A percentile compares a stretch with the other conserved stretches of the same genome.
Conservation (phyloP, 2,888 invertebrate species). For the Argyra leucocephala region DNA sequence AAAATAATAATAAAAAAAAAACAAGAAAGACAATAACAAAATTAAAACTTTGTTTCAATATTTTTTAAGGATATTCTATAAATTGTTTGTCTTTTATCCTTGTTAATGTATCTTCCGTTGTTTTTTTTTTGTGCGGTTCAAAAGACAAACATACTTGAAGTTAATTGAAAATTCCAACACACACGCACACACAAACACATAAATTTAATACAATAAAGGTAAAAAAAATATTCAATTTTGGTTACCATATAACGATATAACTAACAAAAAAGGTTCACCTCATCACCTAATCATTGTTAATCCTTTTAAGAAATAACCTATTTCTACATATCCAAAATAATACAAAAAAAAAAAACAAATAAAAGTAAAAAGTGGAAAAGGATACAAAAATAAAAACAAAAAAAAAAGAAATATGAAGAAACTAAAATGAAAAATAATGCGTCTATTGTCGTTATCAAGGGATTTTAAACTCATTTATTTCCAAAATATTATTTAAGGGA, state of each 20-base stretch:
- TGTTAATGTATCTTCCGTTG: too few species aligned
- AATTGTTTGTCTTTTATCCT: not conserved
- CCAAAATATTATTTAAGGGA: too few species aligned
- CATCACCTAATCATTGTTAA: not conserved
- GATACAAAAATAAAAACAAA: not conserved
- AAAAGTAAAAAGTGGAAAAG: not conserved
- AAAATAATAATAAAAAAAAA: too few species aligned
- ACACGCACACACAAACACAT: too few species aligned
- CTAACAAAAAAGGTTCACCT: too few species aligned
- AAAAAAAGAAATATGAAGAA: not conserved
- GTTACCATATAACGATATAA: too few species aligned
- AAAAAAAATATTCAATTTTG: too few species aligned
- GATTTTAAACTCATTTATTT: too few species aligned
- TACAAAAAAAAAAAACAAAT: not conserved
- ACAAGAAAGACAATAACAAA: too few species aligned
- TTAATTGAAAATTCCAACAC: too few species aligned
- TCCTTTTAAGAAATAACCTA: not conserved
- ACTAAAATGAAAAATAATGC: not conserved
- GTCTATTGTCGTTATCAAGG: conserved; percentile 1
- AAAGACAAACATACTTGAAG: too few species aligned
- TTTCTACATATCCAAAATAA: not conserved
- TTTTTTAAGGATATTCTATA: conserved; percentile 1
- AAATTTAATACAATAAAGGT: too few species aligned
- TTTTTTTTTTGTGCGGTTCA: not conserved
- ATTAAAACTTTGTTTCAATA: not conserved